A percentile compares a stretch with the other conserved stretches of the same genome.
Evolutionary conservation across 2,888 invertebrate species (phyloP).

Genomic region (Dryobotodes eremita): DNA sequence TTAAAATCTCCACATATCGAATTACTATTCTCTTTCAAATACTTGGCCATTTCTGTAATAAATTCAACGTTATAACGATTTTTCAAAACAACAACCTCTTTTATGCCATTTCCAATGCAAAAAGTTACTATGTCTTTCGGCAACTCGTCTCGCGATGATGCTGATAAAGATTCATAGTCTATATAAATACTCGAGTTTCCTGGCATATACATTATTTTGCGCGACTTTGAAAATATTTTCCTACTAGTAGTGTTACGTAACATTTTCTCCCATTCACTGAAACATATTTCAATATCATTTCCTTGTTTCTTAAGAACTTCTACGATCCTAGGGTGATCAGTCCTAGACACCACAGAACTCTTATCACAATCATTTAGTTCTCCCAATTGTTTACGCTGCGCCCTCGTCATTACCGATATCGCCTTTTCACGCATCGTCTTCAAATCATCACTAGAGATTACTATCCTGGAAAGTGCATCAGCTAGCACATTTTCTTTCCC

Average conservation of each 20-base stretch:
- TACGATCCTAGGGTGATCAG: conserved; percentile 1
- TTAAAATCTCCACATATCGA: background rate
- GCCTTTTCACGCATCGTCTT: background rate
- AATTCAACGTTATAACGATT: background rate
- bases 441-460: background rate
- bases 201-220: conserved; percentile 8
- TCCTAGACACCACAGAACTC: background rate
- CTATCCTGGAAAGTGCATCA: background rate
- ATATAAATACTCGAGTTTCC: background rate
- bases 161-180: conserved; percentile 1
- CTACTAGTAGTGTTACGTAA: background rate
- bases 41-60: background rate
- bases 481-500: conserved; percentile 12
- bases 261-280: background rate
- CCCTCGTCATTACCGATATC: conserved; percentile 2
- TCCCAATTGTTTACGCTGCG: background rate
- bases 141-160: conserved; percentile 18
- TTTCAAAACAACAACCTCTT: background rate
- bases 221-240: conserved; percentile 5
- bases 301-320: conserved; percentile 5
- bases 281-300: background rate
- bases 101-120: conserved; percentile 14
- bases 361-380: background rate
- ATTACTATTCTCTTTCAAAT: conserved; percentile 2
- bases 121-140: conserved; percentile 8